Base-by-base conservation (phyloP, 2,888 invertebrate genomes). In the Elmis aenea region DNA sequence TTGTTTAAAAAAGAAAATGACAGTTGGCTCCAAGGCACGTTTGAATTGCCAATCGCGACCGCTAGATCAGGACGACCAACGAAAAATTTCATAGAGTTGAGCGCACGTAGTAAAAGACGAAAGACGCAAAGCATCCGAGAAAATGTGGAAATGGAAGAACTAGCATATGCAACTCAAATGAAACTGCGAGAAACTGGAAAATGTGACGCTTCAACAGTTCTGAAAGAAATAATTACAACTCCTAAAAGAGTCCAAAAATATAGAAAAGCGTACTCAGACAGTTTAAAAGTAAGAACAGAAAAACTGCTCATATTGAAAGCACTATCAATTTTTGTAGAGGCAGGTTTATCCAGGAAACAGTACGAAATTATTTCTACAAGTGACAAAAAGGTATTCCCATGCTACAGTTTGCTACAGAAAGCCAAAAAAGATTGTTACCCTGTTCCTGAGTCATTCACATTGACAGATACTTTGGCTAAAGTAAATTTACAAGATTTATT, bases 381-480 rank as follows among this genome's bases (percentile, higher is more conserved):
- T 8, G 22, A 27, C n/a, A 31, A 15, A 20, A 23, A 12, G 6
- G 22, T 33, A 8, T 32, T 28, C 8, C 39, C 39, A 1, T 33
- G 34, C 13, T 30, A 30, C 12, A 23, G 30, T 6, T 13, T 39
- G 2, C 10, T 29, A 14, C 15, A 12, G 12, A 34, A 34, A 16
- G 27, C 29, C 4, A 34, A 34, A 35, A 30, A 15, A 20, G n/a
- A 29, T 3, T 34, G 31, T 10, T 34, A 30, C 16, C 31, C 34
- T 2, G 18, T 13, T 10, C n/a, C 28, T 22, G 26, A 35, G 18
- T 26, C 34, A 12, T 24, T 35, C 1, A 1, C 8, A 12, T 27
- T 35, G n/a, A 22, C 23, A 3, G 35, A 29, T 26, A 34, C 35
- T 10, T 31, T 10, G 6, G 26, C 27, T 26, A 35, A 40, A 23